phyloP scores from a whole-genome alignment of 2,797 vertebrate genomes.

The Diplodus sargus region DNA sequence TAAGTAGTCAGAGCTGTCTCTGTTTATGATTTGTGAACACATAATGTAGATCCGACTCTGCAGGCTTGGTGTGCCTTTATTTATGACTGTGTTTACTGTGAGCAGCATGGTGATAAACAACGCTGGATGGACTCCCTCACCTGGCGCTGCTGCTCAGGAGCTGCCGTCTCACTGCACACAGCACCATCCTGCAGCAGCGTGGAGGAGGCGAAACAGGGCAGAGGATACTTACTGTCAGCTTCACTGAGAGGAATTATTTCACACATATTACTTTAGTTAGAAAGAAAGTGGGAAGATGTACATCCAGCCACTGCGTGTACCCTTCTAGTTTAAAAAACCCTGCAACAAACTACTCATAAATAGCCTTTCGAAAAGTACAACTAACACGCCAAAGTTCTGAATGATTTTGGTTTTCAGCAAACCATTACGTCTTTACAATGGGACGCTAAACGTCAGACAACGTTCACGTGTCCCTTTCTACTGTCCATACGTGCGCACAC shows the following conservation, averaged over 20 bases:
- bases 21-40: conserved; percentile 4
- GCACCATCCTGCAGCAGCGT: conserved; percentile 73
- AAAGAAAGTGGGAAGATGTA: neutral
- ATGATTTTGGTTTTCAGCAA: neutral
- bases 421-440: neutral
- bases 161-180: conserved; percentile 60
- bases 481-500: neutral
- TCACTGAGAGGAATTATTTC: neutral
- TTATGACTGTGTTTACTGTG: conserved; percentile 3
- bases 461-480: neutral
- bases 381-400: neutral
- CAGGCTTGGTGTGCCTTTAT: conserved; percentile 2
- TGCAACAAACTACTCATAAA: neutral
- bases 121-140: conserved; percentile 30
- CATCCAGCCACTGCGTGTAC: neutral
- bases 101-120: neutral
- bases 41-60: neutral
- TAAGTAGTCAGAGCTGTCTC: neutral
- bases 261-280: neutral
- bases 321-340: neutral
- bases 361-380: neutral
- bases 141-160: conserved; percentile 60
- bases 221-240: neutral
- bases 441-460: neutral
- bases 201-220: neutral